Evolutionary conservation across 2,797 vertebrate genomes (phyloP).

Genomic region (Etheostoma perlongum): DNA sequence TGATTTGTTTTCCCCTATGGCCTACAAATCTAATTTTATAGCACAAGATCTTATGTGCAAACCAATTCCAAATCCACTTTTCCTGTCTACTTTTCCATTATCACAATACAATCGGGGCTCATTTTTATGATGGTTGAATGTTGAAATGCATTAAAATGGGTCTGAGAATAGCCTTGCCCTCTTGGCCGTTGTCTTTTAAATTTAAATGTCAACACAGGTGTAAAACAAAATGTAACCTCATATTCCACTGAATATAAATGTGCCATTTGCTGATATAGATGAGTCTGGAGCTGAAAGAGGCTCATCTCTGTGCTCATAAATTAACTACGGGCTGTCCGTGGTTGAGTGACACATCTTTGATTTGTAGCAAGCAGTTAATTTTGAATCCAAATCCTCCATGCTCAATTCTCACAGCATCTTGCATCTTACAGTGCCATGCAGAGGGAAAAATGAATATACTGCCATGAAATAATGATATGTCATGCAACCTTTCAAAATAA

Average conservation of each 20-base stretch:
- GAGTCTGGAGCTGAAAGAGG: constrained; percentile 74
- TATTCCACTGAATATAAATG: constrained; percentile 83
- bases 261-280: constrained; percentile 83
- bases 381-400: constrained; percentile 78
- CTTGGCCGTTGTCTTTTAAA: constrained; percentile 82
- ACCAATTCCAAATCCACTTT: constrained; percentile 84
- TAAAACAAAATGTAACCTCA: constrained; percentile 85
- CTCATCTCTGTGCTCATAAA: constrained; percentile 79
- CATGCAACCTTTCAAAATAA: constrained; percentile 58
- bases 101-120: constrained; percentile 83
- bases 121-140: constrained; percentile 79
- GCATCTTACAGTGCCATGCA: constrained; percentile 47
- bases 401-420: constrained; percentile 69
- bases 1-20: constrained; percentile 82
- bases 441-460: constrained; percentile 31
- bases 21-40: constrained; percentile 83
- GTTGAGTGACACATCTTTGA: constrained; percentile 86
- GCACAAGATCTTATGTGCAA: constrained; percentile 81
- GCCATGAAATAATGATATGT: constrained; percentile 64
- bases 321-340: constrained; percentile 74
- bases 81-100: constrained; percentile 83
- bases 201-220: constrained; percentile 85
- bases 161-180: constrained; percentile 75
- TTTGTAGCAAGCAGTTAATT: constrained; percentile 84
- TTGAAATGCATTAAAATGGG: constrained; percentile 82